These are phyloP conservation scores for Brachyrhaphis roseni DNA, from an alignment of 2,797 vertebrate genomes.

Conservation along the genomic window DNA sequence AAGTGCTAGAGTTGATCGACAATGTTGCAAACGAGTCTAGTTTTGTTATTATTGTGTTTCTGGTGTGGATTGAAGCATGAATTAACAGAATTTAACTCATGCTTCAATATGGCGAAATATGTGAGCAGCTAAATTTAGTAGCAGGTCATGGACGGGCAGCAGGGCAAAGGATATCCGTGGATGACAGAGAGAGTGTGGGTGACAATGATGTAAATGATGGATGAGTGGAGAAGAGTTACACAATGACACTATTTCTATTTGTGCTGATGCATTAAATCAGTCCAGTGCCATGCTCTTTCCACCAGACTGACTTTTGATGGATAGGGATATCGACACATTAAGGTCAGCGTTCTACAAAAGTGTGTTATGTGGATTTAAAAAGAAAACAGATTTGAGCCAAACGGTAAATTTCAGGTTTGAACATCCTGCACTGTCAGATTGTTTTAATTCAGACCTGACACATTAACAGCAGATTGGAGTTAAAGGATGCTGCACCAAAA, in stretches of 20 bases:
- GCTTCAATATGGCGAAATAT: slow-evolving; percentile 14
- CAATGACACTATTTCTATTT: slow-evolving; percentile 14
- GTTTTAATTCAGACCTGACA: neutral
- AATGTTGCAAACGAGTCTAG: neutral
- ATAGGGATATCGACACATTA: neutral
- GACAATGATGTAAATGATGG: neutral
- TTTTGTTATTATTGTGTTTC: neutral
- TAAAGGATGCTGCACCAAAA: neutral
- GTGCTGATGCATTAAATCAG: neutral
- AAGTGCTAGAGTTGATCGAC: neutral
- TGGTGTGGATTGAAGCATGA: slow-evolving; percentile 10
- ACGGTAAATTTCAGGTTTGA: neutral
- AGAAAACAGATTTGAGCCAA: no score
- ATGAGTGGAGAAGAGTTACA: slow-evolving; percentile 12
- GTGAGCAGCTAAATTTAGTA: slow-evolving; percentile 60
- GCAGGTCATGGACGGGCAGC: slow-evolving; percentile 21
- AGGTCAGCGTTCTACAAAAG: neutral
- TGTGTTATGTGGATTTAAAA: neutral
- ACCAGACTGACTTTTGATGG: neutral
- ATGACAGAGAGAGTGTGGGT: slow-evolving; percentile 8
- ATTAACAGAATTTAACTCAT: slow-evolving; percentile 48
- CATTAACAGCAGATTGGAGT: neutral
- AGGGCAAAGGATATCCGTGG: slow-evolving; percentile 19
- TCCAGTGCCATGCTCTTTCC: neutral
- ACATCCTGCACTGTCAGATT: neutral